A percentile compares a stretch with the other conserved stretches of the same genome.
Evolutionary conservation across 2,888 invertebrate genomes (phyloP).

Genomic region (Arenicola marina): DNA sequence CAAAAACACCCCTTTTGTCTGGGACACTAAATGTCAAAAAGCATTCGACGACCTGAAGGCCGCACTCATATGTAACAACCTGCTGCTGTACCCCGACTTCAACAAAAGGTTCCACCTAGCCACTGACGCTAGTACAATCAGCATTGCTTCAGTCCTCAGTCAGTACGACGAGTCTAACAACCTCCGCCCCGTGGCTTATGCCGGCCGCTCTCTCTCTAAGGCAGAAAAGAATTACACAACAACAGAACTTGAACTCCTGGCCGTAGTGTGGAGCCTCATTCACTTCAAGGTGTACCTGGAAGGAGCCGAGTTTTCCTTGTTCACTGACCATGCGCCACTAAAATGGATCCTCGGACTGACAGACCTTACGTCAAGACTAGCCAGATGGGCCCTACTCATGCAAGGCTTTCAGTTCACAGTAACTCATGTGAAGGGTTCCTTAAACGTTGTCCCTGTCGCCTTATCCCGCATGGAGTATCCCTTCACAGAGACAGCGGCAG

Average conservation of each 20-base stretch:
- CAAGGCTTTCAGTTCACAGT: background rate
- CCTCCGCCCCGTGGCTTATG: background rate
- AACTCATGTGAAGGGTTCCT: background rate
- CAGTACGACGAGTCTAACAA: background rate
- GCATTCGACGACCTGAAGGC: background rate
- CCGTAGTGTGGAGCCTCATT: background rate
- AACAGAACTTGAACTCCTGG: background rate
- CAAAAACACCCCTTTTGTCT: background rate
- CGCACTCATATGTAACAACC: background rate
- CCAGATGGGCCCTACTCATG: background rate
- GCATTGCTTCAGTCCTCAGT: background rate
- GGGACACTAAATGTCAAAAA: background rate
- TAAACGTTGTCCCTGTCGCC: background rate
- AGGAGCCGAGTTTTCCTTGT: background rate
- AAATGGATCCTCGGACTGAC: background rate
- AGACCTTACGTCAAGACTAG: background rate
- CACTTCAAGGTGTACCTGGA: constrained; percentile 2
- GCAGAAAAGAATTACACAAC: background rate
- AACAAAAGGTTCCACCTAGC: background rate
- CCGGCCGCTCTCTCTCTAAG: background rate
- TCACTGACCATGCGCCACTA: background rate
- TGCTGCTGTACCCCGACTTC: background rate
- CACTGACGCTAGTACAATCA: background rate
- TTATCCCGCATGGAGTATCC: background rate
- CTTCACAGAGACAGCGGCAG: background rate